Evolutionary conservation across 2,888 invertebrate genomes (phyloP).

Genomic region (Rotaria sp.): DNA sequence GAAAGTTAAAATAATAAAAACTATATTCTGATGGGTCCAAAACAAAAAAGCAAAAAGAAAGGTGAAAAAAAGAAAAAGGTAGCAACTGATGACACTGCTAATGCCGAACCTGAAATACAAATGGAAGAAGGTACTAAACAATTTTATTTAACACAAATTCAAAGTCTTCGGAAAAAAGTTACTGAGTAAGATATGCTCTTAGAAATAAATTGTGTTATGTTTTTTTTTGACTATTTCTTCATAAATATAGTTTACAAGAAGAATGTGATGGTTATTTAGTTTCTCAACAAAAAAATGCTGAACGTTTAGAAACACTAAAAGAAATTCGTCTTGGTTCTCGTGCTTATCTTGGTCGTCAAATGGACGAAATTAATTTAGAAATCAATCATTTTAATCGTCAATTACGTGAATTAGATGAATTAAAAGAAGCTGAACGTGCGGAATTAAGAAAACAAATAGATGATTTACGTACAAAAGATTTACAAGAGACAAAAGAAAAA

Average conservation of each 20-base stretch:
- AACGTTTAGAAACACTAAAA: conserved; percentile 4
- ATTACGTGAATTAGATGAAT: conserved; percentile 3
- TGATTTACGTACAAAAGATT: not conserved
- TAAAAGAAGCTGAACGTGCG: not conserved
- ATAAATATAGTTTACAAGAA: not conserved
- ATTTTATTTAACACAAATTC: not conserved
- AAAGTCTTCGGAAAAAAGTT: conserved; percentile 1
- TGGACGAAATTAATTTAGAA: conserved; percentile 28
- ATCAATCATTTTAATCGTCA: not conserved
- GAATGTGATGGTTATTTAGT: not conserved
- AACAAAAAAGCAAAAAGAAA: not conserved
- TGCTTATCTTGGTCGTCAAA: not conserved
- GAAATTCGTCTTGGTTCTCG: conserved; percentile 28
- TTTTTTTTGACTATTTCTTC: not conserved
- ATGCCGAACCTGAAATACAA: not conserved
- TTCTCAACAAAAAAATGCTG: not conserved
- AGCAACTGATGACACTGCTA: not conserved
- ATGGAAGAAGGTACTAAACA: not conserved
- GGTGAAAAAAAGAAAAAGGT: not conserved
- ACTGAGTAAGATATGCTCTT: not conserved
- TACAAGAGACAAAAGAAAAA: not conserved
- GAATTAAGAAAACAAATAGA: not conserved
- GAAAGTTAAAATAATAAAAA: not conserved
- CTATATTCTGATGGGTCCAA: not conserved
- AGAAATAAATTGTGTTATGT: no score